phyloP scores from a whole-genome alignment of 1,140 invertebrate species.

The Magallana angulata region DNA sequence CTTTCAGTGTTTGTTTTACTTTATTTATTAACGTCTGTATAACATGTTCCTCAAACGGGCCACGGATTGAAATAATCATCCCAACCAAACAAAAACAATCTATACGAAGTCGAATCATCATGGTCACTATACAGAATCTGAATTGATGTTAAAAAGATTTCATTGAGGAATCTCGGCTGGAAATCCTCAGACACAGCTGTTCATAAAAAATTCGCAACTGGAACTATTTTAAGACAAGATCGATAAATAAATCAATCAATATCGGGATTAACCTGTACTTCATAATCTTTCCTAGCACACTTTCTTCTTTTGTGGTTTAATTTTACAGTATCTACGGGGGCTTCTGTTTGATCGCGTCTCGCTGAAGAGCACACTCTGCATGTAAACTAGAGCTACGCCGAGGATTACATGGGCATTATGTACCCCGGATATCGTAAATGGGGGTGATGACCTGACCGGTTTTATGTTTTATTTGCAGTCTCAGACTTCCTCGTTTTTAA shows the following conservation, averaged over 20 bases:
- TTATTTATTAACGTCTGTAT: too few relatives aligned
- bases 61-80: too few relatives aligned
- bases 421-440: slow-evolving; percentile 22
- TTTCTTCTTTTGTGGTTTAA: slow-evolving; percentile 29
- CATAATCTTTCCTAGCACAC: slow-evolving; percentile 4
- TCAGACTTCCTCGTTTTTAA: slow-evolving; percentile 27
- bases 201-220: background rate
- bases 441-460: slow-evolving; percentile 15
- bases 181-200: too few relatives aligned
- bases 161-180: too few relatives aligned
- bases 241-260: slow-evolving; percentile 29
- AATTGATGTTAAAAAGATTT: too few relatives aligned
- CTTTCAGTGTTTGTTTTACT: too few relatives aligned
- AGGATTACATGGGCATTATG: slow-evolving; percentile 17
- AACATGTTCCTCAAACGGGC: too few relatives aligned
- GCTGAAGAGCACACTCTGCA: background rate
- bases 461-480: slow-evolving; percentile 35
- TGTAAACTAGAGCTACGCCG: slow-evolving; percentile 1
- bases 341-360: background rate
- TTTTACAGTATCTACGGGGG: background rate
- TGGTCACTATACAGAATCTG: too few relatives aligned
- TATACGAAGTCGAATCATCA: too few relatives aligned
- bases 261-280: slow-evolving; percentile 27
- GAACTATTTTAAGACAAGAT: background rate
- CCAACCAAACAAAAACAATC: too few relatives aligned